Evolutionary conservation across 2,797 vertebrate genomes (phyloP), one percentile per base, ranked within the genome.

Genomic region (Sebastes glaucus): DNA sequence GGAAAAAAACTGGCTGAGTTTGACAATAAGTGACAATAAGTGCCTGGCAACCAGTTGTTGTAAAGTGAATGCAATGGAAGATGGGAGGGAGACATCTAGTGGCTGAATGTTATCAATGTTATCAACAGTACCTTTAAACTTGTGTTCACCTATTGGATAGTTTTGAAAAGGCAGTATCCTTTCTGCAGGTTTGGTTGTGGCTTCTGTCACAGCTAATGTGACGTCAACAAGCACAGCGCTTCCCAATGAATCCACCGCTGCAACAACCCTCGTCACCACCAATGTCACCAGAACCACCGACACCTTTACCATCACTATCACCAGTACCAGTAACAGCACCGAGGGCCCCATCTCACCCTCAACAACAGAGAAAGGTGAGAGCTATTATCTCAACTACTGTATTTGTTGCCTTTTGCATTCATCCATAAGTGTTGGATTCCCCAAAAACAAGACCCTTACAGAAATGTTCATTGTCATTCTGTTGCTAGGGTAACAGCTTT

Each of bases 181-280:
- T 38, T 78, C 5, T 72, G 14, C 71, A 93, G 93, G 81, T 74
- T 27, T 92, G 18, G 3, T 78, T 49, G 27, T 80, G 61, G 38
- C 74, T 22, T 74, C 68, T 16, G 49, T 55, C 20, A 42, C 11
- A 10, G 57, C 28, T 62, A 0, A 16, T 1, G 7, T 46, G 0
- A 2, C 0, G 22, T 0, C 61, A 53, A 9, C 30, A 14, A 2
- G 1, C 4, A 10, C 3, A 5, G 3, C 1, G 2, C 0, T 7
- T 16, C 1, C 5, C 49, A 16, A 18, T 42, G 0, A 1, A 18
- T 5, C 5, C 11, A 28, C 4, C 20, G 4, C 2, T 25, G 32
- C 1, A 18, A 2, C 16, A 8, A 1, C 3, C 2, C 1, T 4
- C 27, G 0, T 0, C 9, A 16, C 0, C 8, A 11, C 3, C 32